Percentiles rank a stretch among this genome's conserved stretches.
phyloP scores from a whole-genome alignment of 2,888 invertebrate genomes.

The Spilosoma lubricipeda region DNA sequence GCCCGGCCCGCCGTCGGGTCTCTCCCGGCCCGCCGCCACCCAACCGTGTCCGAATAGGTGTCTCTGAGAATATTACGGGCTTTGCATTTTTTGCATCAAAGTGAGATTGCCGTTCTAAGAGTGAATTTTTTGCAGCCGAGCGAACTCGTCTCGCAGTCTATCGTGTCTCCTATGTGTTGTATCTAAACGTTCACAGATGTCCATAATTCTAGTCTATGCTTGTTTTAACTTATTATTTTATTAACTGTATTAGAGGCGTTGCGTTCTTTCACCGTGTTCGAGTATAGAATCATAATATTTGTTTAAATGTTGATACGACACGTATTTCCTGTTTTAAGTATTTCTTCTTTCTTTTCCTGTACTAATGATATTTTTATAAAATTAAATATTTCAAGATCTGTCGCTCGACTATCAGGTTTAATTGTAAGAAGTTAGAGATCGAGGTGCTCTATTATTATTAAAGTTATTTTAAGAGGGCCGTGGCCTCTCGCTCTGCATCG shows the following conservation, averaged over 20 bases:
- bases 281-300: conserved; percentile 56
- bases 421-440: conserved; percentile 78
- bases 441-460: conserved; percentile 83
- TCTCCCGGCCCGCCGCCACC: not conserved
- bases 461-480: conserved; percentile 78
- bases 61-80: conserved; percentile 45
- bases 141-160: conserved; percentile 59
- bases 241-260: conserved; percentile 57
- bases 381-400: conserved; percentile 68
- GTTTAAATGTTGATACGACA: conserved; percentile 62
- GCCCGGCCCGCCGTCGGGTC: not conserved
- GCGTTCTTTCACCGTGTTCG: conserved; percentile 60
- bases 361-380: conserved; percentile 68
- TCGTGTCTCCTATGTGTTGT: conserved; percentile 60
- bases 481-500: conserved; percentile 81
- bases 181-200: conserved; percentile 70
- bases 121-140: conserved; percentile 65
- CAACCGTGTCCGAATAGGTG: conserved; percentile 22
- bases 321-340: conserved; percentile 67
- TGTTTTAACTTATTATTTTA: conserved; percentile 72
- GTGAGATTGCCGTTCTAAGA: conserved; percentile 67
- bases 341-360: conserved; percentile 62
- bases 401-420: conserved; percentile 75
- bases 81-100: conserved; percentile 43
- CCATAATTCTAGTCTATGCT: conserved; percentile 79